phyloP scores from a whole-genome alignment of 2,797 vertebrate species.

The Neostethus bicornis region DNA sequence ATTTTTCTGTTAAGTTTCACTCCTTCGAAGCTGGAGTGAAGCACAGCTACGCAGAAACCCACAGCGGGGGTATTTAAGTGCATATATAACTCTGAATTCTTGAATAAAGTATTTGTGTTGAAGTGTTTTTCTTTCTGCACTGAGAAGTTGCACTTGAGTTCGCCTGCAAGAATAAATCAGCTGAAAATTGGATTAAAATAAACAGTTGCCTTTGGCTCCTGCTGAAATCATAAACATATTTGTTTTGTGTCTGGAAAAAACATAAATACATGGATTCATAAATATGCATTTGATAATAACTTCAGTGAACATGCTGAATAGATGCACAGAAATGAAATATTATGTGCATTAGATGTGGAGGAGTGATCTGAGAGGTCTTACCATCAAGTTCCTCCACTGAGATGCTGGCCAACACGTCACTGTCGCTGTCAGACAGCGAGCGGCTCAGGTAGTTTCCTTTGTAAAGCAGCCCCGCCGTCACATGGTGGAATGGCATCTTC shows the following conservation, averaged over 20 bases:
- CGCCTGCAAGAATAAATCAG: conserved; percentile 9
- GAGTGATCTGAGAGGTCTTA: conserved; percentile 72
- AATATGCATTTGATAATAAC: neutral
- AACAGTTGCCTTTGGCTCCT: neutral
- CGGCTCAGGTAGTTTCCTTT: conserved; percentile 97
- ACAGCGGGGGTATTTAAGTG: conserved; percentile 11
- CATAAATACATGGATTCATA: neutral
- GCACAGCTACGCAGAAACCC: conserved; percentile 25
- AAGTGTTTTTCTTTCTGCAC: neutral
- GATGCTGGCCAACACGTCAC: conserved; percentile 94
- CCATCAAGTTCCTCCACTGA: conserved; percentile 95
- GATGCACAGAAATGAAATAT: neutral
- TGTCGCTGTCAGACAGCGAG: conserved; percentile 93
- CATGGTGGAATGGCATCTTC: conserved; percentile 99
- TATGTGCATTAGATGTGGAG: too few species aligned
- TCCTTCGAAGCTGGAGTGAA: conserved; percentile 8
- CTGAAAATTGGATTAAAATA: neutral
- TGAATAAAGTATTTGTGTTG: conserved; percentile 3
- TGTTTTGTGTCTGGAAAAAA: neutral
- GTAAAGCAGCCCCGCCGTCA: conserved; percentile 96
- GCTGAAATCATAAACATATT: conserved; percentile 2
- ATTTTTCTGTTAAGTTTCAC: neutral
- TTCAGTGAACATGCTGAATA: neutral
- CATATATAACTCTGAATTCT: conserved; percentile 6
- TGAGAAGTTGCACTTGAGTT: neutral